Conservation (phyloP, 2,888 invertebrate species). For the Hyles lineata region DNA sequence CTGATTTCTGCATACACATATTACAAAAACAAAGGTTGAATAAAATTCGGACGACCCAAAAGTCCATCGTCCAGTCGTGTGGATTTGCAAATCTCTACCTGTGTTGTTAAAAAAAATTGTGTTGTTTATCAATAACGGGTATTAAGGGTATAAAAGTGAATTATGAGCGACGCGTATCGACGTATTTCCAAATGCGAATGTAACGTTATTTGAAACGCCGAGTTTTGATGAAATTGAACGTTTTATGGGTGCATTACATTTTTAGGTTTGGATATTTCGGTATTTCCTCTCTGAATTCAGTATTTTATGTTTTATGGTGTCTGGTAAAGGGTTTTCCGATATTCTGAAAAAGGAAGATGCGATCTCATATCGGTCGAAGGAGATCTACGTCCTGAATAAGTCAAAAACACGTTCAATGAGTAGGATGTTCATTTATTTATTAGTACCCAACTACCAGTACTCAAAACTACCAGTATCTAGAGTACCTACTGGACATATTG, state of each 20-base stretch:
- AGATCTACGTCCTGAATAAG: no score
- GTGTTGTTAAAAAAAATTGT: conserved; percentile 23
- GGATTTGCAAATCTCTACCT: conserved; percentile 18
- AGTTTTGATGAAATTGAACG: conserved; percentile 22
- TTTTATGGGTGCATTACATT: conserved; percentile 20
- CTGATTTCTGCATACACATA: background rate
- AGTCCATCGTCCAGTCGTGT: background rate
- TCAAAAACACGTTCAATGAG: no score
- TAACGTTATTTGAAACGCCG: conserved; percentile 13
- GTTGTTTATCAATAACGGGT: conserved; percentile 20
- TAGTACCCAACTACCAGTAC: no score
- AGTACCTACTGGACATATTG: no score
- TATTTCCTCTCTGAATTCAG: background rate
- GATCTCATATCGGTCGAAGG: no score
- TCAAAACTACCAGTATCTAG: no score
- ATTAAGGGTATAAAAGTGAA: conserved; percentile 20
- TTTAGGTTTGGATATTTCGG: background rate
- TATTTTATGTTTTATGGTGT: background rate
- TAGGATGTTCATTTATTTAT: no score
- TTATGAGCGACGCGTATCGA: conserved; percentile 19
- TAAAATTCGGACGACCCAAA: conserved; percentile 10
- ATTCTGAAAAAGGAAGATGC: background rate
- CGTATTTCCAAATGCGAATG: conserved; percentile 8
- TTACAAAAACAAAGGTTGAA: background rate
- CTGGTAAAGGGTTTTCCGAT: background rate